Conservation (phyloP, 1,140 invertebrate genomes). For the Nebria ingens region DNA sequence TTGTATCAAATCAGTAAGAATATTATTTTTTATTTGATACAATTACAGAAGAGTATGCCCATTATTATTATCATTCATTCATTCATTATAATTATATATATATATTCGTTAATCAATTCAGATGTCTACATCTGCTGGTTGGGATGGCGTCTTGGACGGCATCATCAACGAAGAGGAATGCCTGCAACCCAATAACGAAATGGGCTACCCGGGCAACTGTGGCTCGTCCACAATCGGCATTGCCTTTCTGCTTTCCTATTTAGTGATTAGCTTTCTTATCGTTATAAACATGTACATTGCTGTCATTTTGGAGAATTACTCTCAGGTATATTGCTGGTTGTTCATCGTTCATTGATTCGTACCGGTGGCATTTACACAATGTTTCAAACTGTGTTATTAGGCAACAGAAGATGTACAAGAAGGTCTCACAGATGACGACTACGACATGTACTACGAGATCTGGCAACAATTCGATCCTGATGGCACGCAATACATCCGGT, state of each 20-base stretch:
- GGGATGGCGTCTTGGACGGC: slow-evolving; percentile 90
- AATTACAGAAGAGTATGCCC: too few relatives aligned
- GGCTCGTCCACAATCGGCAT: slow-evolving; percentile 88
- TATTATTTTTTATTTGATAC: background rate
- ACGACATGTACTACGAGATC: slow-evolving; percentile 99
- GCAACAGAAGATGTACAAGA: slow-evolving; percentile 98
- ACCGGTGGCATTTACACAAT: background rate
- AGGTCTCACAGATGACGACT: slow-evolving; percentile 95
- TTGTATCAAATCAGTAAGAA: too few relatives aligned
- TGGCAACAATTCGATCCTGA: slow-evolving; percentile 98
- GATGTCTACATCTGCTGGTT: slow-evolving; percentile 97
- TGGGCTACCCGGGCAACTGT: slow-evolving; percentile 81
- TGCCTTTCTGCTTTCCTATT: slow-evolving; percentile 86
- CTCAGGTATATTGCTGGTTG: too few relatives aligned
- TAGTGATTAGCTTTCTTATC: slow-evolving; percentile 96
- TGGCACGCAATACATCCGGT: slow-evolving; percentile 92
- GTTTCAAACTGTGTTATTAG: slow-evolving; percentile 36
- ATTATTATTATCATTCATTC: too few relatives aligned
- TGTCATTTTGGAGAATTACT: slow-evolving; percentile 98
- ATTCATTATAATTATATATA: too few relatives aligned
- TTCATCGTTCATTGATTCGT: too few relatives aligned
- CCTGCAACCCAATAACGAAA: slow-evolving; percentile 72
- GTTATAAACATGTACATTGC: slow-evolving; percentile 99
- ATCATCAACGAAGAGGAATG: slow-evolving; percentile 95
- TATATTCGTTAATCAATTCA: slow-evolving; percentile 30